Base-by-base conservation (phyloP, 2,113 vertebrate genomes). In the Azemiops feae region DNA sequence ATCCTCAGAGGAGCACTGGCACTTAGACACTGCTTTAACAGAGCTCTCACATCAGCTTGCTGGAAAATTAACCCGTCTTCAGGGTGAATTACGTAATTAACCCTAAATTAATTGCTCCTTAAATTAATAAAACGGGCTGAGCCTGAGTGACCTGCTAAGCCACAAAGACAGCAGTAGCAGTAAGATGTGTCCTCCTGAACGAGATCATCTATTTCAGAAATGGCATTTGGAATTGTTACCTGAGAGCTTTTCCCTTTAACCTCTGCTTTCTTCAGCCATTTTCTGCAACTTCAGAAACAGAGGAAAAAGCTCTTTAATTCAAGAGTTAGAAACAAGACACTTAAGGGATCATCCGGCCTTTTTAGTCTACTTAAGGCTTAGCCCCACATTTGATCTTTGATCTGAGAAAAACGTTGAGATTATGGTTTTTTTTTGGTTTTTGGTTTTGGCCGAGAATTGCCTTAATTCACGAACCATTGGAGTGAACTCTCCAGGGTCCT, bases 1-100 rank as follows among this genome's bases (percentile, higher is more conserved):
- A 91, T 25, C 47, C 96, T 95, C 95, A 34, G 85, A 94, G 90
- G 93, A 64, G 0, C 58, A 25, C 7, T 12, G 14, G 1, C 27
- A 16, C 16, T 60, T 90, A n/a, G 20, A 27, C 45, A 45, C 20
- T 4, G 23, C 14, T 3, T 54, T 5, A 30, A 25, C 60, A 55
- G 1, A 92, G 16, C 60, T 60, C n/a, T 43, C 1, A 30, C 34
- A 69, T 0, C 20, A 34, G 3, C 16, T 34, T 11, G 18, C 3
- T 69, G 18, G 74, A 9, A 81, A 81, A 81, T 81, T 81, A 22
- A 22, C 18, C 74, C 18, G 1, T 81, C 74, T 43, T 43, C 34
- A 81, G 74, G 34, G 18, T 81, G 6, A 81, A 43, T 43, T 81
- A n/a, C n/a, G n/a, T n/a, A 81, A 81, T 81, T 22, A 81, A 81